These are phyloP conservation scores for Catagonus wagneri DNA, from an alignment of 2,113 vertebrate genomes.

Conservation along the genomic window DNA sequence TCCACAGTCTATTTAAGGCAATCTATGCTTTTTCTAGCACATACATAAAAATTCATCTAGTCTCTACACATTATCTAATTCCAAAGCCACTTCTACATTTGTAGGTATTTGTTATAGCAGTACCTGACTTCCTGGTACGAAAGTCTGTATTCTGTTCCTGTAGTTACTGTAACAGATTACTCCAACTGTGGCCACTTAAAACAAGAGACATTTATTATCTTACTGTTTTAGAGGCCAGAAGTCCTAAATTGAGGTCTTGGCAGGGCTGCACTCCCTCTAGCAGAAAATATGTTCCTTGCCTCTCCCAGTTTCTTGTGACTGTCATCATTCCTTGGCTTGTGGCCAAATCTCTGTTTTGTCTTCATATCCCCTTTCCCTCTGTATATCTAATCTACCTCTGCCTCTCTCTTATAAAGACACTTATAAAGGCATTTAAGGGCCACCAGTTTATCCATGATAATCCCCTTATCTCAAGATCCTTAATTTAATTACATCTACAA, in stretches of 20 bases:
- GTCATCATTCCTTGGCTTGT: not conserved
- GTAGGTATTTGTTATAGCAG: slow-evolving; percentile 22
- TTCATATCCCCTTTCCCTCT: slow-evolving; percentile 5
- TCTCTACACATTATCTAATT: not conserved
- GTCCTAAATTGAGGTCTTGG: not conserved
- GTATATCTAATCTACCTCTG: slow-evolving; percentile 54
- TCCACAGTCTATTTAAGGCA: slow-evolving; percentile 24
- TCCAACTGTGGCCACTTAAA: not conserved
- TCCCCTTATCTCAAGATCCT: slow-evolving; percentile 9
- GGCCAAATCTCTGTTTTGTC: not conserved
- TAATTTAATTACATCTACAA: not conserved
- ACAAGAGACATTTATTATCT: not conserved
- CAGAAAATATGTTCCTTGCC: not conserved
- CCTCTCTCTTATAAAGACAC: not conserved
- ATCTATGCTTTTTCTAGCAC: slow-evolving; percentile 21
- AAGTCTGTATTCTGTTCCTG: slow-evolving; percentile 4
- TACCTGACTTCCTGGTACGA: not conserved
- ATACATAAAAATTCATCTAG: not conserved
- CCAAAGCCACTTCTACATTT: slow-evolving; percentile 23
- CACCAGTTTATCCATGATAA: not conserved
- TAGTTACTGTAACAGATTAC: slow-evolving; percentile 24
- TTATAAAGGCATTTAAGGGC: not conserved
- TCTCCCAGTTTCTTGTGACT: not conserved
- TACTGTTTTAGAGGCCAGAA: slow-evolving; percentile 8
- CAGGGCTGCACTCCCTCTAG: not conserved